These are phyloP conservation scores for Tupaia tana DNA, from an alignment of 2,113 vertebrate species.

Conservation along the genomic window DNA sequence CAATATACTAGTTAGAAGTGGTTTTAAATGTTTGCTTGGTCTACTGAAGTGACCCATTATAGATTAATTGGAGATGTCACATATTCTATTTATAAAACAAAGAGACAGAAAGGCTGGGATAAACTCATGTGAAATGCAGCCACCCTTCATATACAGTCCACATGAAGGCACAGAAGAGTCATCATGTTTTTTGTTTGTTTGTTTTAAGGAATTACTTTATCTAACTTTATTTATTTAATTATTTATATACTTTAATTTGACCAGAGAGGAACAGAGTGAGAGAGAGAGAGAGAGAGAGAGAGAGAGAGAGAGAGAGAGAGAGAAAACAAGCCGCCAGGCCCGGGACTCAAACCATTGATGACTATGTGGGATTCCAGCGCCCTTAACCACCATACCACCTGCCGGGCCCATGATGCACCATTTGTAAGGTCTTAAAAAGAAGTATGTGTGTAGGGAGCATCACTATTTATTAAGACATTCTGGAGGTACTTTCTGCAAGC, in stretches of 20 bases:
- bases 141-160: background rate
- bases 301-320: too few species aligned
- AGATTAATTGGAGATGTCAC: background rate
- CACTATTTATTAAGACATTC: background rate
- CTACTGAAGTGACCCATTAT: background rate
- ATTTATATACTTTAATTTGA: too few species aligned
- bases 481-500: background rate
- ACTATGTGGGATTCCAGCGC: too few species aligned
- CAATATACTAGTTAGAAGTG: background rate
- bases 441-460: background rate
- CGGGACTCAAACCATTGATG: too few species aligned
- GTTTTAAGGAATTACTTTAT: too few species aligned
- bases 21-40: slow-evolving; percentile 6
- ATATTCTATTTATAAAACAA: background rate
- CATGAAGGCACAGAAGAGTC: background rate
- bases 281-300: too few species aligned
- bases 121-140: background rate
- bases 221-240: too few species aligned
- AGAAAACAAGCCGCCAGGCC: too few species aligned
- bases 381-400: too few species aligned
- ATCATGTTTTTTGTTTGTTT: background rate
- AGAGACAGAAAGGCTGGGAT: background rate
- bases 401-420: too few species aligned
- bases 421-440: background rate
- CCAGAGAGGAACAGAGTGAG: too few species aligned